Evolutionary conservation across 1,140 invertebrate genomes (phyloP).

Genomic region (Arion vulgaris): DNA sequence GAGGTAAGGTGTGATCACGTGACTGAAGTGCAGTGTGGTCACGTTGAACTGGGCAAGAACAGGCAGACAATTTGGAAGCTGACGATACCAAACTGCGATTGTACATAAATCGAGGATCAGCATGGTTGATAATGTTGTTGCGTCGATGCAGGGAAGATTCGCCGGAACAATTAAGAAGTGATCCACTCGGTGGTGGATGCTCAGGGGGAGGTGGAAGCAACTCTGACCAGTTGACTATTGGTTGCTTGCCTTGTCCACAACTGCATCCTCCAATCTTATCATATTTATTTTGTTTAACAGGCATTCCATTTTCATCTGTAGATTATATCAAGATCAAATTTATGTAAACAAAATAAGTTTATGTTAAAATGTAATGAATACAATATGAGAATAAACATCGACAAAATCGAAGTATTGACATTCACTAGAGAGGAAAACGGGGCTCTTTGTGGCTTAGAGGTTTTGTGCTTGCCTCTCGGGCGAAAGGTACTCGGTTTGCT

Average conservation of each 20-base stretch:
- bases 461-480: no score
- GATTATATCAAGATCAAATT: constrained; percentile 4
- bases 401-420: no score
- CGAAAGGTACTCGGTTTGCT: no score
- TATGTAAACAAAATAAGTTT: no score
- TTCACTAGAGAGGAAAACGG: no score
- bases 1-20: no score
- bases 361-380: no score
- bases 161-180: neutral
- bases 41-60: constrained; percentile 66
- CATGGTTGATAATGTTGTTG: constrained; percentile 26
- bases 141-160: constrained; percentile 30
- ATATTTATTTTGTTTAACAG: constrained; percentile 54
- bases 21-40: constrained; percentile 44
- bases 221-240: constrained; percentile 83
- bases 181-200: constrained; percentile 80
- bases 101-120: constrained; percentile 47
- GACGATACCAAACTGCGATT: constrained; percentile 61
- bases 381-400: no score
- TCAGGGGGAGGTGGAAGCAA: constrained; percentile 83
- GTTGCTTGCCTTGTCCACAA: constrained; percentile 54
- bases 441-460: no score
- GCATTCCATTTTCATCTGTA: constrained; percentile 71
- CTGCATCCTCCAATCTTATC: constrained; percentile 52
- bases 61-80: constrained; percentile 65